phyloP scores from a whole-genome alignment of 2,113 vertebrate species.

The Pyrgilauda ruficollis region DNA sequence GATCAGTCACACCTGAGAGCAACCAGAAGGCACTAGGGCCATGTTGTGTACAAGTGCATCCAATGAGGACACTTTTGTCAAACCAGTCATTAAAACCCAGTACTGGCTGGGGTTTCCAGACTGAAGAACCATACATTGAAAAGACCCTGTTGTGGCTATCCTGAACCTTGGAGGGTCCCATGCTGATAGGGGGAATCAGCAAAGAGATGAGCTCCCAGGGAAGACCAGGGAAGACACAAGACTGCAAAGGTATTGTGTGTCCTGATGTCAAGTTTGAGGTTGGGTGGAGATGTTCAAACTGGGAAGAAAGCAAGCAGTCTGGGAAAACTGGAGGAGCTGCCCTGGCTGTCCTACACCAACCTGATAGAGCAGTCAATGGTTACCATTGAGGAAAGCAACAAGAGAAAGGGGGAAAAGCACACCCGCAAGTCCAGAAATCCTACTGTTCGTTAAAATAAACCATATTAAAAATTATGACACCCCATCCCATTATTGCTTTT shows the following conservation, averaged over 20 bases:
- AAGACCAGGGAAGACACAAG: not conserved
- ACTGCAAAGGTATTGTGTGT: not conserved
- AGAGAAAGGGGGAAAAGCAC: not conserved
- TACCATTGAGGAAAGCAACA: not conserved
- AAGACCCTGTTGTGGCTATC: not conserved
- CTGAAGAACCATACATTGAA: not conserved
- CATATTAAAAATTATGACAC: not conserved
- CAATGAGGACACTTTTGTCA: not conserved
- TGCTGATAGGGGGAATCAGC: not conserved
- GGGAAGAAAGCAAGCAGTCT: not conserved
- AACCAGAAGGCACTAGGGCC: not conserved
- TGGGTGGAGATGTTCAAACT: not conserved
- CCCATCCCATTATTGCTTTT: slow-evolving; percentile 17
- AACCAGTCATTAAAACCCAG: not conserved
- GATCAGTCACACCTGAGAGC: not conserved
- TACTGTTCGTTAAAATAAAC: not conserved
- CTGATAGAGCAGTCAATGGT: not conserved
- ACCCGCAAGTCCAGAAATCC: not conserved
- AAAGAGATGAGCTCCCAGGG: not conserved
- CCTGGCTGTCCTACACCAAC: not conserved
- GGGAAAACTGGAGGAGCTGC: not conserved
- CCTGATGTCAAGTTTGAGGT: not conserved
- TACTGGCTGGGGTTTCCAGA: not conserved
- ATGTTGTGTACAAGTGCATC: accelerated
- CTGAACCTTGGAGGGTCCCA: not conserved